Evolutionary conservation across 2,888 invertebrate species (phyloP), one percentile per base, ranked within the genome.

Genomic region (Sialis lutaria): DNA sequence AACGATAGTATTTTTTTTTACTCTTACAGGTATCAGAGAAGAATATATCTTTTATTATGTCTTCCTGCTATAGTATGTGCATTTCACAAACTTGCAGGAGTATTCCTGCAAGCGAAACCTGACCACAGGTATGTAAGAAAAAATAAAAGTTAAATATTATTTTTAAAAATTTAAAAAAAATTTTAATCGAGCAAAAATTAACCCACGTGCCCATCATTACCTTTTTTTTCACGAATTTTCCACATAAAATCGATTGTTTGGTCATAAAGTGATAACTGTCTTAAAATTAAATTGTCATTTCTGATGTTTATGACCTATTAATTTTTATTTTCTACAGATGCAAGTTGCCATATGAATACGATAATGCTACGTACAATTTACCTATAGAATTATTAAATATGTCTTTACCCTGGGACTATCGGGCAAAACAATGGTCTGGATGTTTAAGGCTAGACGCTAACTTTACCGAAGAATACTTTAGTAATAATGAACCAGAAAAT

Each of bases 21-120:
- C n/a, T 42, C 42, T 53, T 53, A 40, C 45, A 57, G 67, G 42
- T 81, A 82, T 58, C 83, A 83, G 60, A 73, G 70, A 54, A 67
- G 76, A 51, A 76, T 82, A 51, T 82, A 79, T 57, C 66, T 82
- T 50, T 61, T 82, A 40, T 66, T 83, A 40, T 80, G 81, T 56
- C 64, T 82, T 43, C 81, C 82, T 13, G 77, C 79, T 6, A 77
- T 83, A 56, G 68, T 77, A 10, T 80, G 80, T 61, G 82, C 82
- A 43, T 77, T 83, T 54, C 82, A 82, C 60, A 82, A 82, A 60
- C 63, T 83, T 40, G 78, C 75, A 10, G 79, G 79, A 49, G 80
- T 81, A 1, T 82, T 83, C 59, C 65, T 82, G 6, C 70, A 77
- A 49, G 79, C 79, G 5, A 76, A 74, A 63, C 74, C 79, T 48